Percentiles rank a stretch among this genome's conserved stretches.
Conservation (phyloP, 2,888 invertebrate genomes). For the Ennomos quercinarius region DNA sequence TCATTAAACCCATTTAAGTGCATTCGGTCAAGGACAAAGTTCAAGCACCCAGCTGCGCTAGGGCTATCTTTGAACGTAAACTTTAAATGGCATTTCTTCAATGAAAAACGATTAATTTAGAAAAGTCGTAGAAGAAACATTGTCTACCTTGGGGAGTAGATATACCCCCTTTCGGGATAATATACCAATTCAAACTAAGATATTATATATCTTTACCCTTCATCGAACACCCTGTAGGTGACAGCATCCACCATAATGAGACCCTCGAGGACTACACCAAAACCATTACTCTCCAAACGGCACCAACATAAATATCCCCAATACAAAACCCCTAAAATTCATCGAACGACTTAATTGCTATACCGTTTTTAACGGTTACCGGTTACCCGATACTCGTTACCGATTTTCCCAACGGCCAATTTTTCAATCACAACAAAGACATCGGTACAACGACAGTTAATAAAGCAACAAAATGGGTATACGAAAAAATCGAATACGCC, state of each 20-base stretch:
- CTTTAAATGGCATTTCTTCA: too few species aligned
- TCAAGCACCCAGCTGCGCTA: too few species aligned
- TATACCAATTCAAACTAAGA: too few species aligned
- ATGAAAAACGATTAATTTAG: too few species aligned
- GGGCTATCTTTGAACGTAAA: too few species aligned
- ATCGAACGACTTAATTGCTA: conserved; percentile 29
- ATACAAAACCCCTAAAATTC: conserved; percentile 20
- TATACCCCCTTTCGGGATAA: too few species aligned
- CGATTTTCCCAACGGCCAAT: conserved; percentile 27
- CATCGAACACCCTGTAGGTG: too few species aligned
- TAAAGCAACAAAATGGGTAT: conserved; percentile 26
- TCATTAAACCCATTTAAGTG: too few species aligned
- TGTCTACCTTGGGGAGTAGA: too few species aligned
- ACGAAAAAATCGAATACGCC: conserved; percentile 28
- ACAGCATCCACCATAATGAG: conserved; percentile 7
- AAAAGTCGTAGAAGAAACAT: too few species aligned
- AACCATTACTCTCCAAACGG: conserved; percentile 15
- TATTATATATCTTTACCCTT: too few species aligned
- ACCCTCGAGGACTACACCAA: conserved; percentile 12
- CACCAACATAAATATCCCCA: conserved; percentile 25
- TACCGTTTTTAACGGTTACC: conserved; percentile 14
- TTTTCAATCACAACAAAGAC: conserved; percentile 37
- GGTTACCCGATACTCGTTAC: conserved; percentile 24
- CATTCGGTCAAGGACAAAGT: too few species aligned
- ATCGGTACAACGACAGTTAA: conserved; percentile 24